Conservation (phyloP, 2,888 invertebrate species). For the Orchesella flavescens region DNA sequence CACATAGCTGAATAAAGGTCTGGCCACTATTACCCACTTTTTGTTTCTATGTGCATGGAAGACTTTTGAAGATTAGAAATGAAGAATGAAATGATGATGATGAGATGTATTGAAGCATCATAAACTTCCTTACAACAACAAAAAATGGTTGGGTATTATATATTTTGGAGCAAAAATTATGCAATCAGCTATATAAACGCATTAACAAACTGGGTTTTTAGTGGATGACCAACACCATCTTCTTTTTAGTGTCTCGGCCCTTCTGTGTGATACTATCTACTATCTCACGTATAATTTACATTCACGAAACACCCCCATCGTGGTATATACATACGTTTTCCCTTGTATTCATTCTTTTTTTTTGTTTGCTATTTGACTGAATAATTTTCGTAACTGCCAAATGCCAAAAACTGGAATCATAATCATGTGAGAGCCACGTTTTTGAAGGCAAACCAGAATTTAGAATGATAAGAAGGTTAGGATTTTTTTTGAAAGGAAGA, state of each 20-base stretch:
- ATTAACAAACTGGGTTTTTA: not conserved
- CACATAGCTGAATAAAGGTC: too few relatives aligned
- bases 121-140: not conserved
- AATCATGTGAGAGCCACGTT: not conserved
- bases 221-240: too few relatives aligned
- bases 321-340: not conserved
- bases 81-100: constrained; percentile 8
- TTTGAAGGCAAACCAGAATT: constrained; percentile 49
- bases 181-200: constrained; percentile 19
- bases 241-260: too few relatives aligned
- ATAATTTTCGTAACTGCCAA: constrained; percentile 11
- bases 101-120: not conserved
- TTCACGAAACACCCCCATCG: constrained; percentile 30
- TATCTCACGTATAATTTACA: constrained; percentile 13
- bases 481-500: not conserved
- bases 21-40: too few relatives aligned
- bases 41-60: too few relatives aligned
- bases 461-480: constrained; percentile 13
- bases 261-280: too few relatives aligned
- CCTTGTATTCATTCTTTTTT: not conserved
- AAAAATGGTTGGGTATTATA: not conserved
- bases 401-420: not conserved
- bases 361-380: constrained; percentile 12
- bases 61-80: too few relatives aligned
- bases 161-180: not conserved